phyloP scores from a whole-genome alignment of 2,113 vertebrate species.

The Scolopax mira region DNA sequence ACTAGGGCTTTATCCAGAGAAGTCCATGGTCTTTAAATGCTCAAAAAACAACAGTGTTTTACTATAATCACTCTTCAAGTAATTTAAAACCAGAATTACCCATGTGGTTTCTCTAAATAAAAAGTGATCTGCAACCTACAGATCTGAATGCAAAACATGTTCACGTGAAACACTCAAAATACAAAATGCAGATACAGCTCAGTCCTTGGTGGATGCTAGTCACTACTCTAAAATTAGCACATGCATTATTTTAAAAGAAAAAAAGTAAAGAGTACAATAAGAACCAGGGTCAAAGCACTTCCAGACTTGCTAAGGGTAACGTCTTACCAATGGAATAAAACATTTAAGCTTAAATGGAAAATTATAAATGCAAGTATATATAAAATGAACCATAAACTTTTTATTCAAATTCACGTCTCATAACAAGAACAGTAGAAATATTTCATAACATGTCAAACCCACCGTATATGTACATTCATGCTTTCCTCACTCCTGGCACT shows the following conservation, averaged over 20 bases:
- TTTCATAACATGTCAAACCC: background rate
- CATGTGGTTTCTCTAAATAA: background rate
- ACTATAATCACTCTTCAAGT: background rate
- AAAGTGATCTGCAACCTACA: background rate
- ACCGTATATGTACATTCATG: background rate
- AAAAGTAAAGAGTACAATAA: background rate
- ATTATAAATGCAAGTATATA: background rate
- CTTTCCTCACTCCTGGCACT: background rate
- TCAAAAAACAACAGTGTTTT: background rate
- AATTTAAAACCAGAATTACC: constrained; percentile 40
- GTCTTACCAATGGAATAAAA: background rate
- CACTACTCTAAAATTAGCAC: background rate
- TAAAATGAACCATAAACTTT: background rate
- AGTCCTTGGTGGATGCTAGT: background rate
- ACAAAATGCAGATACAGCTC: background rate
- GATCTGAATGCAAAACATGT: constrained; percentile 34
- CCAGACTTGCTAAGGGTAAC: background rate
- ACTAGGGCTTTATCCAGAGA: background rate
- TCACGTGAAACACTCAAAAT: background rate
- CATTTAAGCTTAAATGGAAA: background rate
- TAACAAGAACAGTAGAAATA: background rate
- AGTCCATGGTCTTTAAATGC: background rate
- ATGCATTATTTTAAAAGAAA: background rate
- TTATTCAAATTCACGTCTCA: background rate
- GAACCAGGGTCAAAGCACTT: background rate